Base-by-base conservation (phyloP, 1,140 invertebrate genomes). In the Aethina tumida region DNA sequence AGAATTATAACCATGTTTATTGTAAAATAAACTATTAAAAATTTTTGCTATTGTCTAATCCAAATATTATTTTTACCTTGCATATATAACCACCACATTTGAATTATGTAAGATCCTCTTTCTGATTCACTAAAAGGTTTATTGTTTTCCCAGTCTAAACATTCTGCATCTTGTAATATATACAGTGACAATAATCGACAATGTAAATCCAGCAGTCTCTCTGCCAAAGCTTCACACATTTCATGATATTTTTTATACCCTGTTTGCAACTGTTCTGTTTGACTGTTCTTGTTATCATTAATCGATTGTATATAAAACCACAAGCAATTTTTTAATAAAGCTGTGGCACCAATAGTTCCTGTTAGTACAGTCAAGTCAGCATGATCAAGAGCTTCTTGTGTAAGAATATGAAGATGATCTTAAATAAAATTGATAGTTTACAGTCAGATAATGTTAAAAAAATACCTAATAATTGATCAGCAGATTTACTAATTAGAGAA, bases 1-100 rank as follows among this genome's bases (percentile, higher is more conserved):
- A n/a, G n/a, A n/a, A n/a, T n/a, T n/a, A n/a, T n/a, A n/a, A n/a
- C n/a, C n/a, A 10, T 5, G 5, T 28, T 6, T 28, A 28, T 5
- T 28, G 26, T 32, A 32, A 6, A 21, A 8, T 2, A 10, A 35
- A 7, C 7, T 22, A 8, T 22, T 9, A 22, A 14, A 22, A 35
- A 19, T 35, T 32, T 8, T 25, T 17, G 19, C 14, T 33, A 17
- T 22, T 35, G n/a, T 22, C 9, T 4, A 35, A 36, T 9, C 28
- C 14, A 38, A 13, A 1, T n/a, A 12, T 1, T 30, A 18, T 25
- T 19, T 27, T 50, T 57, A 77, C 83, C 80, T 66, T 83, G 73
- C 76, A 89, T 83, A 51, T 87, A 87, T 3, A 85, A 65, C 77
- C 81, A 81, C 84, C 84, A 88, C 72, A 85, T 86, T 58, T 85